Evolutionary conservation across 2,797 vertebrate genomes (phyloP).

Genomic region (Clarias laeviceps): DNA sequence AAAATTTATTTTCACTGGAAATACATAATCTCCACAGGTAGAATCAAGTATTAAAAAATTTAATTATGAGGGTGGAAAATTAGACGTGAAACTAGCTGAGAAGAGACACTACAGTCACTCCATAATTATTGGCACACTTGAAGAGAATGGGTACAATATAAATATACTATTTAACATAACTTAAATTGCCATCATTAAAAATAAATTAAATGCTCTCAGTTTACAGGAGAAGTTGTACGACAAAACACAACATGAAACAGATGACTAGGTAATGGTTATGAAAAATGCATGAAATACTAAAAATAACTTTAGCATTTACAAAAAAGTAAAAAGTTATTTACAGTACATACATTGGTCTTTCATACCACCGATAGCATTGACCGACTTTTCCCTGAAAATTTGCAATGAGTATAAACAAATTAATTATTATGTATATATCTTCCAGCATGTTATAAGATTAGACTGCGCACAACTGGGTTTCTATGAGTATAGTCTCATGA

Average conservation of each 20-base stretch:
- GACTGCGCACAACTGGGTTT: too few species aligned
- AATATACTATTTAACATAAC: not conserved
- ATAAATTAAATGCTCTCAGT: not conserved
- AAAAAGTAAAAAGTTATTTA: too few species aligned
- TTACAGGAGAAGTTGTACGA: not conserved
- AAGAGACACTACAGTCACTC: not conserved
- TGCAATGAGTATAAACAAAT: too few species aligned
- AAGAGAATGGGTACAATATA: not conserved
- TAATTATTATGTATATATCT: too few species aligned
- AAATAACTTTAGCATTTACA: not conserved
- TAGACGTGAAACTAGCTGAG: not conserved
- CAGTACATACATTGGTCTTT: too few species aligned
- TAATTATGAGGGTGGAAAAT: not conserved
- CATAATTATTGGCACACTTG: not conserved
- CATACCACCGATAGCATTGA: too few species aligned
- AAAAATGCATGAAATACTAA: not conserved
- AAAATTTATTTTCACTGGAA: not conserved
- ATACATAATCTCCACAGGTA: not conserved
- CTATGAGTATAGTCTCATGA: too few species aligned
- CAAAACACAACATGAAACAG: not conserved
- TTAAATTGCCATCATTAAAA: not conserved
- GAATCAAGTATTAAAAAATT: not conserved
- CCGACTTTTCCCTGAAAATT: too few species aligned
- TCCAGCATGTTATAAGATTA: too few species aligned
- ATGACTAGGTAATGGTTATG: not conserved